Percentiles rank a stretch among this genome's conserved stretches.
Conservation (phyloP, 2,797 vertebrate species). For the Scolopax rusticola region DNA sequence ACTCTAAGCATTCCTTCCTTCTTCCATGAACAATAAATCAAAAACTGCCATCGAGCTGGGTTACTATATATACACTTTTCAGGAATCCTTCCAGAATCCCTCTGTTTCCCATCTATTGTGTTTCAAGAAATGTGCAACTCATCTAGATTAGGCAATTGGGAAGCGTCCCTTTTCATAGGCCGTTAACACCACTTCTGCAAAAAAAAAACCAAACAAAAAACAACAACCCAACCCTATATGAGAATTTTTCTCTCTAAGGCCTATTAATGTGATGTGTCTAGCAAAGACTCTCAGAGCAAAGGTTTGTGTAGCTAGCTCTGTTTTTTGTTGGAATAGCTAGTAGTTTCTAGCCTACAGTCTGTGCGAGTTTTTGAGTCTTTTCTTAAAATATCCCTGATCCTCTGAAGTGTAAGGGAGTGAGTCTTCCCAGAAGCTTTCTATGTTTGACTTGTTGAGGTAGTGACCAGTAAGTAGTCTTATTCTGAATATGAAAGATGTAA, state of each 20-base stretch:
- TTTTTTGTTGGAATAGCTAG: background rate
- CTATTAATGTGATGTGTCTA: background rate
- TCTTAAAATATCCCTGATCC: background rate
- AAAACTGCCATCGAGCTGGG: background rate
- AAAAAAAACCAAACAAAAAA: background rate
- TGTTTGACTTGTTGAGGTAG: background rate
- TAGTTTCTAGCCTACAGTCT: background rate
- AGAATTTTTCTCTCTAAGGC: background rate
- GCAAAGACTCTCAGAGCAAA: background rate
- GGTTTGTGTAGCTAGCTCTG: background rate
- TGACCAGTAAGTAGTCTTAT: background rate
- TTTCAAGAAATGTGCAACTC: conserved; percentile 32
- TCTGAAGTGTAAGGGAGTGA: background rate
- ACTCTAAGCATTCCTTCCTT: background rate
- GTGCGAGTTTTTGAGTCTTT: background rate
- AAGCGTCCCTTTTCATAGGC: background rate
- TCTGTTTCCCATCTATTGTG: background rate
- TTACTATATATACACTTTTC: conserved; percentile 3
- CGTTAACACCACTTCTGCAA: background rate
- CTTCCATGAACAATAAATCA: conserved; percentile 29
- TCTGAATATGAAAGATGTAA: background rate
- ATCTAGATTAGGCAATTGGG: background rate
- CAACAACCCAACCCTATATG: too few relatives aligned
- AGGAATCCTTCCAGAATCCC: conserved; percentile 29
- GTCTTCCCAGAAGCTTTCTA: background rate